Base-by-base conservation (phyloP, 2,888 invertebrate genomes). In the Flexamia atlantica region DNA sequence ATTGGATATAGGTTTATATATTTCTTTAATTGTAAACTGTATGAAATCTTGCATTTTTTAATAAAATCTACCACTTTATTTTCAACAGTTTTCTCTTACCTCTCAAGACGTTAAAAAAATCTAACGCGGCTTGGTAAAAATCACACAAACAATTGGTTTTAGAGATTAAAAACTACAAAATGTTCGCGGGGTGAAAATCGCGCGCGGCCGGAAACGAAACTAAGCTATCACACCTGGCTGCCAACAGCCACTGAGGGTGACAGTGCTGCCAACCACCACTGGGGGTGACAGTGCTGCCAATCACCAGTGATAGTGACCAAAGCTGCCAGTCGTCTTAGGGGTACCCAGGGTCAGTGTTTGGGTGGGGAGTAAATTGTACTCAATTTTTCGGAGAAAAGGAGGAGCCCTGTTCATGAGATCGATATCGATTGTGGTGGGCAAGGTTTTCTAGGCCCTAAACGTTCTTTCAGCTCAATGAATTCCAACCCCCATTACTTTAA, bases 151-250 rank as follows among this genome's bases (percentile, higher is more conserved):
- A 10, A 46, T 46, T 46, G 12, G 46, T 17, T n/a, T n/a, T n/a
- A n/a, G n/a, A n/a, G 46, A 17, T 46, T 9, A 46, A 46, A 46
- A 14, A 9, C 12, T 2, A 9, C 46, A 17, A 4, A 46, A 2
- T 46, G 46, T 46, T 46, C 20, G 20, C 23, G 53, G 53, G 23
- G 53, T 23, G 53, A 53, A 53, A 53, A 53, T 12, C 20, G 2
- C 53, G 53, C 53, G 53, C 53, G 53, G 46, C 7, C 53, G 53
- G 10, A 53, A 53, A 53, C 53, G 20, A 20, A 53, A 53, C 53
- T 53, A 53, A 53, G 20, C 46, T 3, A 4, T 3, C 2, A 12
- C 53, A 53, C 7, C 20, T 10, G 3, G 20, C 53, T 53, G 46
- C 46, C 46, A 17, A 17, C 46, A 7, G 53, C 23, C 23, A 23